Evolutionary conservation across 2,797 vertebrate genomes (phyloP).

Genomic region (Sebastes kiyomatsui): DNA sequence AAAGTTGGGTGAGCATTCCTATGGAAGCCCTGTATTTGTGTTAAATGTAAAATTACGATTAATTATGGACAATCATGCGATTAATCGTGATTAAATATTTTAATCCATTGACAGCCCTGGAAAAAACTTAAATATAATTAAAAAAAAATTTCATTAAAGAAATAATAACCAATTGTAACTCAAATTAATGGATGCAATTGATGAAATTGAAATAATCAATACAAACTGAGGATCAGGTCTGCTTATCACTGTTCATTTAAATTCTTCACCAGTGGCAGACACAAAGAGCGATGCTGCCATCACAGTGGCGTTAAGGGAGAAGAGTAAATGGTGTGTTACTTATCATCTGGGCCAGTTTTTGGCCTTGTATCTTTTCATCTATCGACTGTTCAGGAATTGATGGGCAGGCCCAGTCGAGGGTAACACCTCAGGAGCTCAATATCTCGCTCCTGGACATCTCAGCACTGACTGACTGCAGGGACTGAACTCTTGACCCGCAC

Average conservation of each 20-base stretch:
- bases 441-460: neutral
- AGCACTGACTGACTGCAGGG: neutral
- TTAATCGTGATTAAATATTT: no score
- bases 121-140: no score
- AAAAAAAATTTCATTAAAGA: no score
- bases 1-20: no score
- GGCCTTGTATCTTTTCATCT: neutral
- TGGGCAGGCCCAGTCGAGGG: neutral
- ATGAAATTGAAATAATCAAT: no score
- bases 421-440: neutral
- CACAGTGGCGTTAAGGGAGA: neutral
- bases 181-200: no score
- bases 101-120: no score
- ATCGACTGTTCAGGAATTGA: neutral
- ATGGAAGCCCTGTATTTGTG: no score
- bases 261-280: neutral
- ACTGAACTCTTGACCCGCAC: neutral
- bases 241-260: neutral
- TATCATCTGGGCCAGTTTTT: neutral
- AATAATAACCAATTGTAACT: no score
- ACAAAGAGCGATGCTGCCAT: neutral
- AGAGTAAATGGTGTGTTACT: neutral
- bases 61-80: no score
- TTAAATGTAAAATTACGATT: no score
- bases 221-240: neutral